These are phyloP conservation scores for Arctopsyche grandis DNA, from an alignment of 1,140 invertebrate genomes.

Conservation along the genomic window DNA sequence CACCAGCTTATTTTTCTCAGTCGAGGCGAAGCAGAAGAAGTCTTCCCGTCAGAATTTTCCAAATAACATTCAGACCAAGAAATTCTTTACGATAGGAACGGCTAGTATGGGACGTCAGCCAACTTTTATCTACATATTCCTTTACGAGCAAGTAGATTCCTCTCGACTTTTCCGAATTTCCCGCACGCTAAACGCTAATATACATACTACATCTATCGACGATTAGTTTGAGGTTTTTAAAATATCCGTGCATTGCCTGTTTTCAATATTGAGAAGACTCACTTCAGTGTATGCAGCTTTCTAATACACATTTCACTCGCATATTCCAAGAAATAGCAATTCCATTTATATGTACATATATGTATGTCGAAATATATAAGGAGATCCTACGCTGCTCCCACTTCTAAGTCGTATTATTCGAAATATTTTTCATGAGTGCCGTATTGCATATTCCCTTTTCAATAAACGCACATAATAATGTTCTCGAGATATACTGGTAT, in stretches of 20 bases:
- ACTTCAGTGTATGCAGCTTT: neutral
- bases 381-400: neutral
- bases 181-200: too few relatives aligned
- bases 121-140: conserved; percentile 24
- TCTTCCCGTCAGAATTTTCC: conserved; percentile 2
- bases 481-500: neutral
- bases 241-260: too few relatives aligned
- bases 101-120: neutral
- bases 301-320: neutral
- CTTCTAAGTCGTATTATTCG: conserved; percentile 10
- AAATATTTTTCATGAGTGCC: conserved; percentile 6
- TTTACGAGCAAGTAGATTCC: neutral
- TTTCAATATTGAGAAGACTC: neutral
- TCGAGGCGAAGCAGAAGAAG: neutral
- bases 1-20: neutral
- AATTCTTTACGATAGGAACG: neutral
- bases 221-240: too few relatives aligned
- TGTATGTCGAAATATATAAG: conserved; percentile 41
- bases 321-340: conserved; percentile 33
- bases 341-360: conserved; percentile 36
- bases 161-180: too few relatives aligned
- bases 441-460: conserved; percentile 24
- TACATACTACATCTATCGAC: too few relatives aligned
- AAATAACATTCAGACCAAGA: neutral
- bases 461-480: conserved; percentile 15